Evolutionary conservation across 2,888 invertebrate genomes (phyloP).

Genomic region (Liopterus haemorrhoidalis): DNA sequence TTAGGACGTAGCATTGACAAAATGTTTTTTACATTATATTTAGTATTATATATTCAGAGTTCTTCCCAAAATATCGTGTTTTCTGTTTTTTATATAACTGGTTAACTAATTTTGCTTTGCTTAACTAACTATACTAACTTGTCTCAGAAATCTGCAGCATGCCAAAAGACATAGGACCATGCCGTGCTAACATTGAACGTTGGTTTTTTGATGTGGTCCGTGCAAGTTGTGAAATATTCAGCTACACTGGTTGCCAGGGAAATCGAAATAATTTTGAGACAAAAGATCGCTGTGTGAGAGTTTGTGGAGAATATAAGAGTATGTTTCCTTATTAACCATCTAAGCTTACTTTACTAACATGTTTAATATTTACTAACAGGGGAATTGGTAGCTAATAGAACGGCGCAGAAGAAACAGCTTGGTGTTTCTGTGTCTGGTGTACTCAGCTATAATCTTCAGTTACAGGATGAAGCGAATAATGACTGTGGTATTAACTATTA

Average conservation of each 20-base stretch:
- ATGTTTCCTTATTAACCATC: constrained; percentile 28
- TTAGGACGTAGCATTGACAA: too few species aligned
- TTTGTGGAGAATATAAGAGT: constrained; percentile 55
- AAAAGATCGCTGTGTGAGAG: constrained; percentile 61
- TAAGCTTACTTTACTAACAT: constrained; percentile 1
- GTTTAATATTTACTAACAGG: constrained; percentile 32
- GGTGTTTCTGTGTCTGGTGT: constrained; percentile 42
- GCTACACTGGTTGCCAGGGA: constrained; percentile 82
- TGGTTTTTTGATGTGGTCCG: constrained; percentile 76
- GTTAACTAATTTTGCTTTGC: constrained; percentile 11
- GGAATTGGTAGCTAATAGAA: constrained; percentile 42
- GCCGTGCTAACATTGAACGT: constrained; percentile 69
- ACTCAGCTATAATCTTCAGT: constrained; percentile 36
- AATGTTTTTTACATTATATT: too few species aligned
- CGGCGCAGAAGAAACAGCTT: constrained; percentile 39
- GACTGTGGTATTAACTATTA: constrained; percentile 26
- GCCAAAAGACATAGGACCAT: constrained; percentile 65
- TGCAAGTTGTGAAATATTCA: constrained; percentile 73
- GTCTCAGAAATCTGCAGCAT: constrained; percentile 55
- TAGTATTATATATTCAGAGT: too few species aligned
- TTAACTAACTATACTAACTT: constrained; percentile 1
- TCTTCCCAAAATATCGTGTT: neutral
- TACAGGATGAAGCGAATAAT: constrained; percentile 35
- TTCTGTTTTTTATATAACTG: constrained; percentile 12
- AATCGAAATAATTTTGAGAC: constrained; percentile 83